Percentiles rank a stretch among this genome's conserved stretches.
These are phyloP conservation scores for Apantesis nais DNA, from an alignment of 2,888 invertebrate species.

Conservation along the genomic window DNA sequence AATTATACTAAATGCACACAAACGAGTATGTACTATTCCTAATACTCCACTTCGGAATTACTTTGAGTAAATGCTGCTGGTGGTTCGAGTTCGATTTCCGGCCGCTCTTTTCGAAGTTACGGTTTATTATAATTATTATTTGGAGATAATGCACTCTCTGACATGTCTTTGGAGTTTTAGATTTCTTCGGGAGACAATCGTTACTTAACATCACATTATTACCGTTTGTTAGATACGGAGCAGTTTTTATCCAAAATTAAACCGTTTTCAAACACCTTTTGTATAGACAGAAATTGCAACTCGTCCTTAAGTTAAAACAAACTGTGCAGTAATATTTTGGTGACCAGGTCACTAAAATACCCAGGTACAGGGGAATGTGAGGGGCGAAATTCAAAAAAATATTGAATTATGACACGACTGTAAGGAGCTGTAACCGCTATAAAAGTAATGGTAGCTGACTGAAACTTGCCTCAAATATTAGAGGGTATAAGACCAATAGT, in stretches of 20 bases:
- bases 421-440: conserved; percentile 47
- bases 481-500: neutral
- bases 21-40: neutral
- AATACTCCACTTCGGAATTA: neutral
- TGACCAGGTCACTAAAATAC: conserved; percentile 32
- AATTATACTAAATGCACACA: neutral
- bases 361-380: conserved; percentile 25
- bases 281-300: neutral
- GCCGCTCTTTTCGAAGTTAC: neutral
- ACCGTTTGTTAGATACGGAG: too few species aligned
- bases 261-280: too few species aligned
- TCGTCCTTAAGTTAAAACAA: neutral
- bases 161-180: too few species aligned
- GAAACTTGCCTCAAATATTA: neutral
- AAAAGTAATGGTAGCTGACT: conserved; percentile 32
- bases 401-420: conserved; percentile 60
- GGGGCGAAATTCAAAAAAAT: conserved; percentile 40
- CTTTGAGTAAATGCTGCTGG: neutral
- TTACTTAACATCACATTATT: too few species aligned
- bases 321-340: conserved; percentile 10
- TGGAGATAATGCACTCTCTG: too few species aligned
- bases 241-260: too few species aligned
- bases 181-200: too few species aligned
- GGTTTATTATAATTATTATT: neutral
- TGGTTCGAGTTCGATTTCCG: neutral